Evolutionary conservation across 2,888 invertebrate genomes (phyloP).

Genomic region (Orthosia gothica): DNA sequence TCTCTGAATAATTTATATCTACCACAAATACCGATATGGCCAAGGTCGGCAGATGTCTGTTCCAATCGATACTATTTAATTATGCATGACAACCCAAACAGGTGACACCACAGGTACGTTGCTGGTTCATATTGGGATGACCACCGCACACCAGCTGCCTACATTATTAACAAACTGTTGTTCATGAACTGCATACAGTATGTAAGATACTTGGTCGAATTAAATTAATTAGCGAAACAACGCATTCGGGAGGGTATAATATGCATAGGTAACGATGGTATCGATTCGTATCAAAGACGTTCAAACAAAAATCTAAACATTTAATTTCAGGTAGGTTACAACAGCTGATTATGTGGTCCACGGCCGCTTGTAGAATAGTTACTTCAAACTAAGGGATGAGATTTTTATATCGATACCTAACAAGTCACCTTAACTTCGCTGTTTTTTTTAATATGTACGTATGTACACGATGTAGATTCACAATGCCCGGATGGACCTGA

Average conservation of each 20-base stretch:
- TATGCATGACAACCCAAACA: constrained; percentile 45
- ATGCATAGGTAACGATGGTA: too few species aligned
- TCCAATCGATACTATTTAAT: constrained; percentile 59
- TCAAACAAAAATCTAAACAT: not conserved
- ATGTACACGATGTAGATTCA: not conserved
- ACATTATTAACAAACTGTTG: constrained; percentile 24
- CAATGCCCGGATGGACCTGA: constrained; percentile 1
- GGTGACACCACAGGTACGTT: constrained; percentile 9
- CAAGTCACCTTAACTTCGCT: not conserved
- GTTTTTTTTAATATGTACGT: not conserved
- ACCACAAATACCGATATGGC: constrained; percentile 13
- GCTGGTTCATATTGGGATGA: constrained; percentile 2
- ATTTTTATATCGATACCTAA: not conserved
- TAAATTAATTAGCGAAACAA: not conserved
- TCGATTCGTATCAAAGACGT: not conserved
- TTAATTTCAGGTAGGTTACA: not conserved
- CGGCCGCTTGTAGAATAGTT: not conserved
- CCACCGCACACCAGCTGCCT: constrained; percentile 3
- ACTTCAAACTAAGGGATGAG: not conserved
- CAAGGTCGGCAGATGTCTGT: constrained; percentile 33
- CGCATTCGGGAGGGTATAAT: not conserved
- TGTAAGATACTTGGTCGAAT: not conserved
- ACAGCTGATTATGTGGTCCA: not conserved
- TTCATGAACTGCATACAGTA: constrained; percentile 13
- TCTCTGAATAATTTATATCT: constrained; percentile 29